Percentiles rank a stretch among this genome's conserved stretches.
Evolutionary conservation across 2,888 invertebrate genomes (phyloP).

Genomic region (Trichogramma evanescens): DNA sequence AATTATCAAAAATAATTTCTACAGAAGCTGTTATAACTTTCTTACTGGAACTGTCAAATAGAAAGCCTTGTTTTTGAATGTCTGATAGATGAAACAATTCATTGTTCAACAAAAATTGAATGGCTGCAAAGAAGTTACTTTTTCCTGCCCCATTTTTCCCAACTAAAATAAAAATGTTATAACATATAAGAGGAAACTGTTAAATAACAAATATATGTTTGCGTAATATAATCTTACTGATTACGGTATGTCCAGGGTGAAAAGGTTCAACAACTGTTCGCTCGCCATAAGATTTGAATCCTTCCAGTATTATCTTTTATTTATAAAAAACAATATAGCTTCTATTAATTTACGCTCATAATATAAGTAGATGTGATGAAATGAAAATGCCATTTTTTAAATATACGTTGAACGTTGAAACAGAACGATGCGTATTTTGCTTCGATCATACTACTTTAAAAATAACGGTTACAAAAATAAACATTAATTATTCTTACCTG

Average conservation of each 20-base stretch:
- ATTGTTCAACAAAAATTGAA: conserved; percentile 98
- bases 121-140: conserved; percentile 97
- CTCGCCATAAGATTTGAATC: conserved; percentile 97
- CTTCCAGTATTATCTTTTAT: conserved; percentile 95
- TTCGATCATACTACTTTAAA: too few relatives aligned
- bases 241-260: conserved; percentile 94
- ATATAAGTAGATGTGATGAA: too few relatives aligned
- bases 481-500: too few relatives aligned
- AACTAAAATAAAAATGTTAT: conserved; percentile 52
- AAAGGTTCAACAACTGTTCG: conserved; percentile 98
- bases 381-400: too few relatives aligned
- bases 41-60: conserved; percentile 98
- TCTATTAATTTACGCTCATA: background rate
- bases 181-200: conserved; percentile 3
- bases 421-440: too few relatives aligned
- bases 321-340: background rate
- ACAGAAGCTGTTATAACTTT: conserved; percentile 94
- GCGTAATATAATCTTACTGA: conserved; percentile 51
- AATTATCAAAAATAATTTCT: conserved; percentile 98
- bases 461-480: too few relatives aligned
- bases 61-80: conserved; percentile 87
- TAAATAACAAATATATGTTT: conserved; percentile 1
- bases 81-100: conserved; percentile 94
- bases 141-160: conserved; percentile 99
- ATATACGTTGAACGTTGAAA: too few relatives aligned